These are phyloP conservation scores for Valencia hispanica DNA, from an alignment of 2,797 vertebrate genomes.

Conservation along the genomic window DNA sequence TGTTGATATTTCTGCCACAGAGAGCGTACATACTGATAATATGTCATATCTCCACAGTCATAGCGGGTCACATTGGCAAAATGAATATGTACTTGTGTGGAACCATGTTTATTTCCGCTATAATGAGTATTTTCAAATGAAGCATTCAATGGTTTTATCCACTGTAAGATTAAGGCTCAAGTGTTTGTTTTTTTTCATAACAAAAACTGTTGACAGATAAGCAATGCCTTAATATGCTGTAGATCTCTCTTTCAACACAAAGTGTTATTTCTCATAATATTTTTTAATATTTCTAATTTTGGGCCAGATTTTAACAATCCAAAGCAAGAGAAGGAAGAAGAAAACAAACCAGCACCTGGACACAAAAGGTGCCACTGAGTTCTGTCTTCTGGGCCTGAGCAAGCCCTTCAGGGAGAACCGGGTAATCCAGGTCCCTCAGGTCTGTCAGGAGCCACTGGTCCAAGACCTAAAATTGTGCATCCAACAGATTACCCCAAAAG, in stretches of 20 bases:
- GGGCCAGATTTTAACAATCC: neutral
- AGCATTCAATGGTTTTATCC: neutral
- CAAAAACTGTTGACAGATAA: neutral
- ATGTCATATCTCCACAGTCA: neutral
- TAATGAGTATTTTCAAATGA: neutral
- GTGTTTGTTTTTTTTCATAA: too few relatives aligned
- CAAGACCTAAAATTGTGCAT: slow-evolving; percentile 73
- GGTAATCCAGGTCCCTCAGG: slow-evolving; percentile 88
- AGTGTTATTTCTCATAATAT: neutral
- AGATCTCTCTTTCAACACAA: neutral
- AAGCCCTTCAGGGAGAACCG: slow-evolving; percentile 87
- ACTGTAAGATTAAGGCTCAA: neutral
- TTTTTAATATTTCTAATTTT: neutral
- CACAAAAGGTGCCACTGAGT: slow-evolving; percentile 86
- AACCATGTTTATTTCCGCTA: neutral
- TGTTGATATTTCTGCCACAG: neutral
- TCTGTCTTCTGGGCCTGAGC: slow-evolving; percentile 84
- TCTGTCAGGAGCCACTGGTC: slow-evolving; percentile 97
- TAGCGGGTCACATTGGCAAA: neutral
- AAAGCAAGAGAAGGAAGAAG: neutral
- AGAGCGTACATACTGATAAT: neutral
- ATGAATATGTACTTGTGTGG: neutral
- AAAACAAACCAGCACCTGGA: slow-evolving; percentile 81
- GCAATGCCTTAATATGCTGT: neutral
- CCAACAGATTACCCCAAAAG: neutral